A percentile compares a stretch with the other conserved stretches of the same genome.
Evolutionary conservation across 2,113 vertebrate species (phyloP).

Genomic region (Chamaea fasciata): DNA sequence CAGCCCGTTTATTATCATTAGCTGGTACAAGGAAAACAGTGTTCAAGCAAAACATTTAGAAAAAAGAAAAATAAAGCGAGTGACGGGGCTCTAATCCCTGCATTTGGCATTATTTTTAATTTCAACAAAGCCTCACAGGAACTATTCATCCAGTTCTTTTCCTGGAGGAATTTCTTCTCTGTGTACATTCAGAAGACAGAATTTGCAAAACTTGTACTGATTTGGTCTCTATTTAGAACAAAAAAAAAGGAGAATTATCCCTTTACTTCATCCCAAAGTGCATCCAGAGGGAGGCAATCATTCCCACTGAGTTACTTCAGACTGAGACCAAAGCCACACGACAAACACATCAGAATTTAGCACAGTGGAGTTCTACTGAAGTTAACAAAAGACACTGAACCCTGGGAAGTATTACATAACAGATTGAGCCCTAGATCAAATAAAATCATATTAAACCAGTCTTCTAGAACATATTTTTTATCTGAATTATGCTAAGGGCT

Average conservation of each 20-base stretch:
- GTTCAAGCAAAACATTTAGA: background rate
- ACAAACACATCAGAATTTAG: background rate
- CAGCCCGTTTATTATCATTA: background rate
- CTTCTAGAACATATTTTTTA: background rate
- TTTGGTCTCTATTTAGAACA: background rate
- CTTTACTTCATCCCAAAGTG: background rate
- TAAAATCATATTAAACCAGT: background rate
- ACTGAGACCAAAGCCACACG: background rate
- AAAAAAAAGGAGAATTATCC: background rate
- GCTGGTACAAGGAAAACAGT: background rate
- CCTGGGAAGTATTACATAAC: background rate
- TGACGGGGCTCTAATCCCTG: background rate
- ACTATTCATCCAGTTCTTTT: background rate
- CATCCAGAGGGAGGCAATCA: background rate
- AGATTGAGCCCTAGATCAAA: background rate
- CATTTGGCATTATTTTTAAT: background rate
- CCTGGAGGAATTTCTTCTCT: background rate
- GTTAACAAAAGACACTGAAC: background rate
- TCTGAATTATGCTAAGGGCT: background rate
- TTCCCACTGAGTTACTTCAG: background rate
- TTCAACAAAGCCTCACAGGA: background rate
- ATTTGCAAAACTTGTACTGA: background rate
- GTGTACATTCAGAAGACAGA: background rate
- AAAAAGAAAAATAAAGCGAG: background rate
- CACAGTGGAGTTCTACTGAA: background rate